These are phyloP conservation scores for Tubiluchus corallicola DNA, from an alignment of 2,888 invertebrate species.

Conservation along the genomic window DNA sequence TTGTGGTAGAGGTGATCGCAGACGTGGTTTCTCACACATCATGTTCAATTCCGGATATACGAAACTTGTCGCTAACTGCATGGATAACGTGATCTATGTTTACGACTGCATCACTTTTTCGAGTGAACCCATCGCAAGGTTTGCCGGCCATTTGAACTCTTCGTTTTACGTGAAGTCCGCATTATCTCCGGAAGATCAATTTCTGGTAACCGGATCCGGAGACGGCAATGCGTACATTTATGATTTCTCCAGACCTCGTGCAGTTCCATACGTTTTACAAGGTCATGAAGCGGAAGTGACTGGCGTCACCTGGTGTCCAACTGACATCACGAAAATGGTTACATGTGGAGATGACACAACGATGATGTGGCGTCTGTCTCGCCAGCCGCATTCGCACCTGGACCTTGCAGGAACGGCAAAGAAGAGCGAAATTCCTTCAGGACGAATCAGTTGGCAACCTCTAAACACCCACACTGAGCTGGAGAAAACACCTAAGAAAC, in stretches of 20 bases:
- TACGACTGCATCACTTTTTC: slow-evolving; percentile 48
- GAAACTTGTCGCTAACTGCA: slow-evolving; percentile 62
- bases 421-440: no score
- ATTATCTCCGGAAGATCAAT: slow-evolving; percentile 57
- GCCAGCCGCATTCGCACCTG: no score
- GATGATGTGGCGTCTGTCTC: not conserved
- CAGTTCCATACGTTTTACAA: slow-evolving; percentile 46
- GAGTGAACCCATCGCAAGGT: slow-evolving; percentile 22
- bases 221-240: slow-evolving; percentile 71
- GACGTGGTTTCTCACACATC: slow-evolving; percentile 44
- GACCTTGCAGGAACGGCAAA: no score
- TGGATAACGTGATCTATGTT: slow-evolving; percentile 66
- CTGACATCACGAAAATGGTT: slow-evolving; percentile 35
- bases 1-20: slow-evolving; percentile 46
- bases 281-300: slow-evolving; percentile 74
- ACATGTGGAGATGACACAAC: not conserved
- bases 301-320: slow-evolving; percentile 56
- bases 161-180: slow-evolving; percentile 69
- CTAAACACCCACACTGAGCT: no score
- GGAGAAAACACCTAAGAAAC: no score
- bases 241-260: slow-evolving; percentile 34
- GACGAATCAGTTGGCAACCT: no score
- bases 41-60: slow-evolving; percentile 47
- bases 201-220: slow-evolving; percentile 69
- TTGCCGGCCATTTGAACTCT: slow-evolving; percentile 50